Evolutionary conservation across 2,113 vertebrate species (phyloP).

Genomic region (Clupea harengus): DNA sequence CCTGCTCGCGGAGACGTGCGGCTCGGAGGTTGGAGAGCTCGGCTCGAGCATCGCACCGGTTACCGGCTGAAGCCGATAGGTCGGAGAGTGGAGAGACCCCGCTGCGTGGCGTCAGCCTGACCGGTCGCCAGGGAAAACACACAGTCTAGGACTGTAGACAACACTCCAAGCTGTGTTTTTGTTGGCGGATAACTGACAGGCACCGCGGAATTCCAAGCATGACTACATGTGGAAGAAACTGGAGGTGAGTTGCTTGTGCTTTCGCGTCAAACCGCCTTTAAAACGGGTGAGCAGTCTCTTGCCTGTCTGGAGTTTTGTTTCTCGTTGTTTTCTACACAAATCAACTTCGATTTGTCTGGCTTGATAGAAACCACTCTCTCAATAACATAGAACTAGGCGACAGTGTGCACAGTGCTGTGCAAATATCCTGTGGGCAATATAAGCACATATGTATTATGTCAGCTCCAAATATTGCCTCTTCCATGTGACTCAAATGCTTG

Average conservation of each 20-base stretch:
- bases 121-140: neutral
- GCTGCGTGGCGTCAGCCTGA: neutral
- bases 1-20: constrained; percentile 29
- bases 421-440: neutral
- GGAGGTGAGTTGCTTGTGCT: neutral
- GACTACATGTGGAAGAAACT: neutral
- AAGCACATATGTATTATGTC: neutral
- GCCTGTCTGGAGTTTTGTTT: neutral
- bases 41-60: neutral
- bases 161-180: neutral
- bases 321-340: neutral
- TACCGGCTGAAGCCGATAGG: constrained; percentile 14
- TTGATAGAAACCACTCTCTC: neutral
- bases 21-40: constrained; percentile 24
- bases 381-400: neutral
- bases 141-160: neutral
- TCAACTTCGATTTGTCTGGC: neutral
- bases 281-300: neutral
- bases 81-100: constrained; percentile 23
- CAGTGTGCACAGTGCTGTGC: neutral
- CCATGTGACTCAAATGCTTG: too few relatives aligned
- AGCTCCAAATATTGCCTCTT: too few relatives aligned
- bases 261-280: too few relatives aligned
- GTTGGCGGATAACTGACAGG: neutral
- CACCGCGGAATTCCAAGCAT: neutral